Evolutionary conservation across 1,140 invertebrate species (phyloP).

Genomic region (Homarus americanus): DNA sequence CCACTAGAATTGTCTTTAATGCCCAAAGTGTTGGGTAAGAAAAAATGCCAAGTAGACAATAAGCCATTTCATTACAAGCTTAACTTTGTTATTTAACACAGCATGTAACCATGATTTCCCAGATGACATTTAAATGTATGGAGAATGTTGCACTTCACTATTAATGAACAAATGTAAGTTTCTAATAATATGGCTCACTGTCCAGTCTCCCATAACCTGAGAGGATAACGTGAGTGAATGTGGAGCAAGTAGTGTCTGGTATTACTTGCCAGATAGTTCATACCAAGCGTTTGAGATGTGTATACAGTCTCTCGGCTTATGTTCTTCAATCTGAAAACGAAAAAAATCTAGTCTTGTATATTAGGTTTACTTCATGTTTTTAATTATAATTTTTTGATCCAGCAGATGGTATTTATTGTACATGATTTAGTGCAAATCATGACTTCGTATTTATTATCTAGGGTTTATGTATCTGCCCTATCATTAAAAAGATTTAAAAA

Average conservation of each 20-base stretch:
- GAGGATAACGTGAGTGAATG: background rate
- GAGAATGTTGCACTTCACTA: background rate
- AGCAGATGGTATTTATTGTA: conserved; percentile 64
- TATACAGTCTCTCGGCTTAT: background rate
- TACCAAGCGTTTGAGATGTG: background rate
- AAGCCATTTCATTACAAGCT: background rate
- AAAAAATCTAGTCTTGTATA: conserved; percentile 66
- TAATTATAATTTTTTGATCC: conserved; percentile 46
- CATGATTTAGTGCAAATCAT: conserved; percentile 70
- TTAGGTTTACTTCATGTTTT: conserved; percentile 59
- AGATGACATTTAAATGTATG: too few relatives aligned
- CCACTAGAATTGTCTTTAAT: conserved; percentile 51
- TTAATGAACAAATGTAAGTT: background rate
- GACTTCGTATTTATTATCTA: conserved; percentile 68
- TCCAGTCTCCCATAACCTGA: too few relatives aligned
- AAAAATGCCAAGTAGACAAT: background rate
- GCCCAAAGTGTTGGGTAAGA: background rate
- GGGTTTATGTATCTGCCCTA: conserved; percentile 63
- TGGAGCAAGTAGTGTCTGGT: background rate
- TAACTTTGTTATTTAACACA: too few relatives aligned
- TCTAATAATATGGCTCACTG: too few relatives aligned
- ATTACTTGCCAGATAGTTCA: background rate
- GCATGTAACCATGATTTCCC: too few relatives aligned
- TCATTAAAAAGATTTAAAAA: conserved; percentile 43
- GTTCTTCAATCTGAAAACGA: conserved; percentile 19